Conservation (phyloP, 2,888 invertebrate species). For the Digitonthophagus gazella region DNA sequence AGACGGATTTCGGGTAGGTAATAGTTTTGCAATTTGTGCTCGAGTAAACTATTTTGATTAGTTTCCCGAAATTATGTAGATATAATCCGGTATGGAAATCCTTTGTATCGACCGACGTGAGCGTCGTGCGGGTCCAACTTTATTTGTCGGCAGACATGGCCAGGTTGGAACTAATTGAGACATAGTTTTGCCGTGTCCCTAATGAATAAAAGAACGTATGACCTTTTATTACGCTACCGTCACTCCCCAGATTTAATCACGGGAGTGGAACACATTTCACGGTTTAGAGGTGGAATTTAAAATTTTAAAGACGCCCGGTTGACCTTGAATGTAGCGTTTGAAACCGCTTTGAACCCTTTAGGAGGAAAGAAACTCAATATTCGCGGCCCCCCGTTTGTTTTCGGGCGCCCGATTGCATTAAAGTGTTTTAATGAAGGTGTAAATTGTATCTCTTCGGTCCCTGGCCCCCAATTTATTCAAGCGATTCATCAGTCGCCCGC, state of each 20-base stretch:
- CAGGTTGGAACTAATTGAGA: conserved; percentile 8
- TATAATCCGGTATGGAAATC: conserved; percentile 2
- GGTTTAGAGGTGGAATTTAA: background rate
- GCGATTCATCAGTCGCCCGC: conserved; percentile 34
- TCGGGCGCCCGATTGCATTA: conserved; percentile 1
- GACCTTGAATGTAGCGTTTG: background rate
- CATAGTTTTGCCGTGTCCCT: conserved; percentile 10
- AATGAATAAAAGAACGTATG: conserved; percentile 8
- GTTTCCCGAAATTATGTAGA: background rate
- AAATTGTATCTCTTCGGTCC: conserved; percentile 8
- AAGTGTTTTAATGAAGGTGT: conserved; percentile 18
- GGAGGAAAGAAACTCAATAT: background rate
- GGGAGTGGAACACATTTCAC: conserved; percentile 2
- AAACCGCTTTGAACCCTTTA: background rate
- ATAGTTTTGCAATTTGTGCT: background rate
- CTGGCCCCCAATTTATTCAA: conserved; percentile 25
- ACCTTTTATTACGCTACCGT: background rate
- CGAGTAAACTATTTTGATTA: background rate
- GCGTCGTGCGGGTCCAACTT: background rate
- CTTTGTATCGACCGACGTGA: background rate
- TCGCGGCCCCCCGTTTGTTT: background rate
- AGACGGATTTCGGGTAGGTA: background rate
- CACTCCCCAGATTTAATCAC: conserved; percentile 1
- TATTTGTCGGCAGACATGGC: background rate
- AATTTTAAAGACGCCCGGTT: background rate